phyloP scores from a whole-genome alignment of 2,113 vertebrate species.

The Stegastes partitus region DNA sequence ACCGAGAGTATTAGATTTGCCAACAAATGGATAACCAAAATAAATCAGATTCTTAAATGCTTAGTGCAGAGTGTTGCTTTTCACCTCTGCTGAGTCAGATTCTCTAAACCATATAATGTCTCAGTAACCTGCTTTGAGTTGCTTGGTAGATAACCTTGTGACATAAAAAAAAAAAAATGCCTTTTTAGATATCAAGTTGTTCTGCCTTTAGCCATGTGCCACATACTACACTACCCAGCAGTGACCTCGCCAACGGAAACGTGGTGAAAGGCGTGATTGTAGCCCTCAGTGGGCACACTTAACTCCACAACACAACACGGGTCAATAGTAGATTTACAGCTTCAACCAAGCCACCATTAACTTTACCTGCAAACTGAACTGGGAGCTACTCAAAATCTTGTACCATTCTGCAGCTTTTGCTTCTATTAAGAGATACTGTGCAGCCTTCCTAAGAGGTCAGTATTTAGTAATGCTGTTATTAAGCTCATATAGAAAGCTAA shows the following conservation, averaged over 20 bases:
- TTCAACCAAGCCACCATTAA: slow-evolving; percentile 45
- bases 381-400: slow-evolving; percentile 66
- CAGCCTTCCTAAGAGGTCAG: slow-evolving; percentile 26
- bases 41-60: neutral
- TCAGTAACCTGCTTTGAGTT: slow-evolving; percentile 59
- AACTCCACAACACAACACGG: slow-evolving; percentile 52
- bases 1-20: slow-evolving; percentile 15
- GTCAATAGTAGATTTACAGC: slow-evolving; percentile 57
- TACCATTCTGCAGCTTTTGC: slow-evolving; percentile 35
- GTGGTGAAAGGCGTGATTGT: slow-evolving; percentile 65
- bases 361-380: slow-evolving; percentile 40
- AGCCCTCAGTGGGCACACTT: slow-evolving; percentile 56
- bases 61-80: neutral
- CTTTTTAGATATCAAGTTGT: slow-evolving; percentile 55
- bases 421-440: slow-evolving; percentile 26
- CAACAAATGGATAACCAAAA: slow-evolving; percentile 2
- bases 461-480: slow-evolving; percentile 21
- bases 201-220: slow-evolving; percentile 73
- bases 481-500: slow-evolving; percentile 13
- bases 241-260: slow-evolving; percentile 60
- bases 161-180: slow-evolving; percentile 65
- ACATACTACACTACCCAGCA: slow-evolving; percentile 50
- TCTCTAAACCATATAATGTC: neutral
- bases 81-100: neutral
- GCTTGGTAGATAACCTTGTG: slow-evolving; percentile 49